Evolutionary conservation across 2,113 vertebrate species (phyloP), one percentile per base, ranked within the genome.

Genomic region (Bufo gargarizans): DNA sequence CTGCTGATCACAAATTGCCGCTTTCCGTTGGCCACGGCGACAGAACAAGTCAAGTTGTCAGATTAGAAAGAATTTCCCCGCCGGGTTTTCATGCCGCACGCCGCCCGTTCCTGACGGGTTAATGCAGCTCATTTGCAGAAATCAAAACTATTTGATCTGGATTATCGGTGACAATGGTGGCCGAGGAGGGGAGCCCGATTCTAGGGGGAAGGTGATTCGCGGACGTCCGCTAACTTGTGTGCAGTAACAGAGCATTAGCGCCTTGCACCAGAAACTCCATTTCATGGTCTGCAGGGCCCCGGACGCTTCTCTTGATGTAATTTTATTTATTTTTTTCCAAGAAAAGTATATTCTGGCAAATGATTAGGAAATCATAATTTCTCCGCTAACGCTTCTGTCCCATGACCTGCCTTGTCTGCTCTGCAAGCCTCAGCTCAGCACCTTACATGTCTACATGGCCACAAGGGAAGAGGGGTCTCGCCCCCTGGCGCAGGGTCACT

Each of bases 11-110:
- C 33, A 20, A 86, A 43, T 74, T n/a, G 20, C 85, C 7, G 2
- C 89, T 87, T 67, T 84, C 33, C 33, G 9, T 90, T 91, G 56
- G 77, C 89, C 86, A 58, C 84, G 87, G 88, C 33, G 82, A 8
- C 55, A 74, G 74, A 61, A 13, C 77, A 91, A 45, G 50, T 58
- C 61, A 71, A 91, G 19, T 76, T 84, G 43, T 78, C 82, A 85
- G 12, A 89, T 87, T 19, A 85, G 90, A 71, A 84, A 56, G 4
- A 56, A 20, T 78, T 91, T 92, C 88, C 72, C 74, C 0, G 59
- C 14, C 90, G 53, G 84, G 82, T 72, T 83, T 50, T 69, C 8
- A 43, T 74, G 55, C 12, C 84, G 77, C 87, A 89, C 72, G 67
- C 86, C 72, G 71, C 74, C 45, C 55, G 90, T 85, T 85, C 22